phyloP scores from a whole-genome alignment of 2,888 invertebrate species.

The Drosophila borborema region DNA sequence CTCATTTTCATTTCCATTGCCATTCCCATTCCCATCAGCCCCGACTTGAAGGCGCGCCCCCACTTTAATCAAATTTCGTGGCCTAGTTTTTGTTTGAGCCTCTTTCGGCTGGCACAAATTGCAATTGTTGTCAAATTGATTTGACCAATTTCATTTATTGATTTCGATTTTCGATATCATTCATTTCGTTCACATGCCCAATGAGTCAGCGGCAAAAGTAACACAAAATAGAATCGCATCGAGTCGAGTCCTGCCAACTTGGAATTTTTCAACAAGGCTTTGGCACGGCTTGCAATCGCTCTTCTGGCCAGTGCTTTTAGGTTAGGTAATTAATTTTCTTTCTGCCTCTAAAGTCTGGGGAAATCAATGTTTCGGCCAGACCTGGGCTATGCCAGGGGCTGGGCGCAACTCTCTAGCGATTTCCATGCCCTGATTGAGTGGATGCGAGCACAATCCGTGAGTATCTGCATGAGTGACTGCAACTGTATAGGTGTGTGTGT shows the following conservation, averaged over 20 bases:
- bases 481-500: conserved; percentile 15
- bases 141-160: conserved; percentile 79
- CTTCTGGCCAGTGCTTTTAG: conserved; percentile 64
- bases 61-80: conserved; percentile 74
- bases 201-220: conserved; percentile 63
- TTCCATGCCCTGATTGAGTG: conserved; percentile 62
- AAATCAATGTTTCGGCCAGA: conserved; percentile 71
- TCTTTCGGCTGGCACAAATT: conserved; percentile 56
- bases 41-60: conserved; percentile 1
- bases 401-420: conserved; percentile 59
- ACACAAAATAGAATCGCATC: conserved; percentile 24
- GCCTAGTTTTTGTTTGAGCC: conserved; percentile 53
- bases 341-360: conserved; percentile 75
- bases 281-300: conserved; percentile 54
- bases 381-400: conserved; percentile 1
- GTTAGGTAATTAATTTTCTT: conserved; percentile 79
- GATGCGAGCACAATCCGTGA: conserved; percentile 37
- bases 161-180: conserved; percentile 79
- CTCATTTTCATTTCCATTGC: neutral
- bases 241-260: conserved; percentile 42
- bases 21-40: conserved; percentile 15
- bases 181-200: conserved; percentile 72
- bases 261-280: conserved; percentile 59
- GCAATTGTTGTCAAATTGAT: conserved; percentile 81
- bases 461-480: conserved; percentile 35